Conservation (phyloP, 1,140 invertebrate species). For the Helicoverpa zea region DNA sequence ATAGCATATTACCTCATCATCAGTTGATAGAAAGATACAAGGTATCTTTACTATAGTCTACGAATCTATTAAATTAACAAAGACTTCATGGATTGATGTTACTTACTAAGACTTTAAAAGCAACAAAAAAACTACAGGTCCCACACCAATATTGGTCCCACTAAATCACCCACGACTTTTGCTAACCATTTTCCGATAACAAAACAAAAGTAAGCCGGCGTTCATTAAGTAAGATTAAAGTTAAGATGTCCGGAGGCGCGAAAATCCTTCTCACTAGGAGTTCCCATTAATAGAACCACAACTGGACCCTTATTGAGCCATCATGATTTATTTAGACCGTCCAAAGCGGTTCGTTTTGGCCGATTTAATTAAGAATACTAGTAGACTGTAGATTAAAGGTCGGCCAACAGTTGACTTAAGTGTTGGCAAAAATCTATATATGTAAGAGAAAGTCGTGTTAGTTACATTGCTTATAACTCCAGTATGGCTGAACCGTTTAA, state of each 20-base stretch:
- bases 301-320: conserved; percentile 40
- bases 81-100: too few species aligned
- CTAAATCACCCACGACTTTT: too few species aligned
- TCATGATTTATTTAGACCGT: conserved; percentile 47
- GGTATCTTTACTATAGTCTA: too few species aligned
- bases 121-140: too few species aligned
- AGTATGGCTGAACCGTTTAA: conserved; percentile 39
- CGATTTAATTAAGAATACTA: conserved; percentile 32
- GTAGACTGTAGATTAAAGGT: too few species aligned
- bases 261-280: conserved; percentile 13
- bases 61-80: too few species aligned
- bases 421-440: too few species aligned
- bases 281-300: conserved; percentile 44
- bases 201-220: conserved; percentile 11
- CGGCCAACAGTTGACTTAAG: too few species aligned
- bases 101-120: too few species aligned
- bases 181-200: not conserved
- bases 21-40: too few species aligned
- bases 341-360: conserved; percentile 43
- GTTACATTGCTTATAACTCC: conserved; percentile 49
- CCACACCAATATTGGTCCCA: too few species aligned
- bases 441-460: conserved; percentile 45
- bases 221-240: conserved; percentile 20
- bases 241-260: conserved; percentile 25
- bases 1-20: too few species aligned